Evolutionary conservation across 2,113 vertebrate species (phyloP), one percentile per base, ranked within the genome.

Genomic region (Collichthys lucidus): DNA sequence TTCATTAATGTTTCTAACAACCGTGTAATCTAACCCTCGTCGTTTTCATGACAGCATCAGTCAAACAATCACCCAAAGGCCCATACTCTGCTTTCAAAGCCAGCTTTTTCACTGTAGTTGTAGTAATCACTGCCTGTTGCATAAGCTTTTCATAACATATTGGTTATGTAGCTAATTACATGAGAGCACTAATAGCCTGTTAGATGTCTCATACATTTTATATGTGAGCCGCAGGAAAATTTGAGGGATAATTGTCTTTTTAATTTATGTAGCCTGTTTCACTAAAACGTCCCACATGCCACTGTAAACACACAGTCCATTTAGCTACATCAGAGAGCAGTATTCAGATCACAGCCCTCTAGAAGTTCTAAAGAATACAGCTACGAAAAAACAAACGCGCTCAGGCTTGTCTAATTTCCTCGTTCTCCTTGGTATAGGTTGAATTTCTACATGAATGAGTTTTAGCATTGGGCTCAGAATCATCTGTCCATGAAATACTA

Each of bases 361-460:
- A 53, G 31, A 31, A 22, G n/a, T 40, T 74, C 78, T 40, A 53
- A 77, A 57, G 56, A 90, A 65, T 24, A 35, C 31, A 60, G 56
- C n/a, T 24, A 14, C 40, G 17, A 55, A 31, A n/a, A 68, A 46
- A 65, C 7, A 52, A 64, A 46, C n/a, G 40, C 31, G 47, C 24
- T 47, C 44, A 52, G 65, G 65, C 61, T 35, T 72, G 47, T 66
- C n/a, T 59, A 56, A 67, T 70, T 73, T 56, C 46, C 15, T 22
- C 5, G 2, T 64, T 69, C 29, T 24, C 71, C 55, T 74, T 29
- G 4, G 77, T 77, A 74, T 84, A 84, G 79, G 82, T 87, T 69
- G 49, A 57, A 76, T 77, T 77, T 87, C 71, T 88, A 35, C 75
- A 69, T 89, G 82, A 65, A 40, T 86, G 87, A 52, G 6, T 83